A percentile compares a stretch with the other conserved stretches of the same genome.
Evolutionary conservation across 1,140 invertebrate species (phyloP).

Genomic region (Plutomurus gul): DNA sequence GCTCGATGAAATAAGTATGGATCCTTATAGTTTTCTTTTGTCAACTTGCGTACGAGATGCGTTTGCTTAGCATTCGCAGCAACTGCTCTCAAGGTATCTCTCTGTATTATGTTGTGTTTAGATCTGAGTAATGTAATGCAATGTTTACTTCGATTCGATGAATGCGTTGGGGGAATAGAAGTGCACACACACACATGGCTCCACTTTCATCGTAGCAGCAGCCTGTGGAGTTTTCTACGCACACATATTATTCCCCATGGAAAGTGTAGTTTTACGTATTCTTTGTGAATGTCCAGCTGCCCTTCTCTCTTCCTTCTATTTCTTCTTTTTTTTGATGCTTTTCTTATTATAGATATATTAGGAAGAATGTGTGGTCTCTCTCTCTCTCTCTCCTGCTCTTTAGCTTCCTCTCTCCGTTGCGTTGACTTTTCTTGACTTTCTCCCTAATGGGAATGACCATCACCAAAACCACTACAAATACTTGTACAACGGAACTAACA

Average conservation of each 20-base stretch:
- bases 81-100: background rate
- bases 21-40: too few species aligned
- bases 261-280: background rate
- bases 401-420: background rate
- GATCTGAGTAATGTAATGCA: conserved; percentile 13
- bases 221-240: background rate
- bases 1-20: too few species aligned
- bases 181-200: background rate
- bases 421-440: background rate
- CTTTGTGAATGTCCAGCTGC: background rate
- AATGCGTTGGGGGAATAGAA: conserved; percentile 26
- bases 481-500: too few species aligned
- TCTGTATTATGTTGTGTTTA: background rate
- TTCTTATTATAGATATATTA: background rate
- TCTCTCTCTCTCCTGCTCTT: background rate
- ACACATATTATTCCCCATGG: background rate
- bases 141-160: conserved; percentile 22
- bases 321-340: background rate
- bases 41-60: too few species aligned
- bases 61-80: too few species aligned
- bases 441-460: conserved; percentile 23
- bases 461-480: too few species aligned
- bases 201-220: background rate
- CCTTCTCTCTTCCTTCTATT: background rate
- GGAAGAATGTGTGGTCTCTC: background rate